Conservation (phyloP, 2,797 vertebrate species). For the Cossypha polioptera region DNA sequence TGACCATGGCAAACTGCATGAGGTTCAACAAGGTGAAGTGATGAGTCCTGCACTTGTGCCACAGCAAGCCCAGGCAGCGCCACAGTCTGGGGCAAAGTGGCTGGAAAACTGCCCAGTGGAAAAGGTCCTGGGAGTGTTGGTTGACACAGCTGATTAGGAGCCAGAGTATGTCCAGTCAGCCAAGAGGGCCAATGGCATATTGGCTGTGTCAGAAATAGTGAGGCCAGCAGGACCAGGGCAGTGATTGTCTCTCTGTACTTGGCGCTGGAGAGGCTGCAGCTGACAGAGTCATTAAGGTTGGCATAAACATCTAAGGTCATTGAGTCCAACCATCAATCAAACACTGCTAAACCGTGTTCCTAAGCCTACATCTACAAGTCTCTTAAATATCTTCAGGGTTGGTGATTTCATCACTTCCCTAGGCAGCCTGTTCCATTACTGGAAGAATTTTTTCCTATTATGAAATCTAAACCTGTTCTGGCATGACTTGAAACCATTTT, state of each 20-base stretch:
- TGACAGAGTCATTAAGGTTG: not conserved
- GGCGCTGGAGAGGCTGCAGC: not conserved
- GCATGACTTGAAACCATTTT: not conserved
- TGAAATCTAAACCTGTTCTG: not conserved
- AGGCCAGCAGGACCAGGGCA: not conserved
- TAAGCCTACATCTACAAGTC: not conserved
- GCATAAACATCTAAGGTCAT: not conserved
- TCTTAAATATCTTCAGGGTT: not conserved
- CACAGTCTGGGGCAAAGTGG: not conserved
- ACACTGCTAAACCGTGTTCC: not conserved
- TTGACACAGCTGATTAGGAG: not conserved
- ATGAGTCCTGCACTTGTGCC: not conserved
- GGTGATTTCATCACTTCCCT: not conserved
- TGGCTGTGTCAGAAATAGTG: not conserved
- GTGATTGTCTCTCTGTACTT: not conserved
- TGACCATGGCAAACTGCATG: accelerated
- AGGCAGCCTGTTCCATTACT: not conserved
- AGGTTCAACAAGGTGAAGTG: not conserved
- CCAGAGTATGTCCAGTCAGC: not conserved
- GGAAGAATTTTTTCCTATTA: not conserved
- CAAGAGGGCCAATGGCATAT: not conserved
- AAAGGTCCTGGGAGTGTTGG: not conserved
- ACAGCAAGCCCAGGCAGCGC: not conserved
- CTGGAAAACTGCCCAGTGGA: not conserved
- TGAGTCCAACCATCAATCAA: not conserved